These are phyloP conservation scores for Bombus waltoni DNA, from an alignment of 1,140 invertebrate species.

Conservation along the genomic window DNA sequence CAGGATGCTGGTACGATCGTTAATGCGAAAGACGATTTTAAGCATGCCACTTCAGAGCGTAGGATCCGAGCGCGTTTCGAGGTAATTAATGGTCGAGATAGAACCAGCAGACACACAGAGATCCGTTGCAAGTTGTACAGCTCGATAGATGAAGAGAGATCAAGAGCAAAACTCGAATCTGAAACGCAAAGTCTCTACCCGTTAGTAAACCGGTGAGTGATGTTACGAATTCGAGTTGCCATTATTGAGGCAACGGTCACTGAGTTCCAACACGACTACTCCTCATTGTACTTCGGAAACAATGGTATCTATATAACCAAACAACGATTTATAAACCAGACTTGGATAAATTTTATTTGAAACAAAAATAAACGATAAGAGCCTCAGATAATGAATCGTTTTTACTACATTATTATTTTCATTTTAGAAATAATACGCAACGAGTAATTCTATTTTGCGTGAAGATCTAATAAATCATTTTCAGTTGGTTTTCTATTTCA, in stretches of 20 bases:
- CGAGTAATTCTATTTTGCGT: too few species aligned
- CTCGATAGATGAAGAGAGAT: conserved; percentile 49
- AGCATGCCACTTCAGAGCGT: conserved; percentile 5
- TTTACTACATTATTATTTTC: neutral
- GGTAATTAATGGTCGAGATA: conserved; percentile 62
- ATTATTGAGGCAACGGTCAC: conserved; percentile 54
- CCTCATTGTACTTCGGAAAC: neutral
- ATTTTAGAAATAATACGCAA: neutral
- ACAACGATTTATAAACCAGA: neutral
- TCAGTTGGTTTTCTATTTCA: too few species aligned
- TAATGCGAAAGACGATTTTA: conserved; percentile 49
- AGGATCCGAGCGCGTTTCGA: conserved; percentile 33
- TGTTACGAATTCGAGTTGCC: conserved; percentile 51
- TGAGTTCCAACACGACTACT: too few species aligned
- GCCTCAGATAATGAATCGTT: neutral
- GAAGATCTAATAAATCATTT: too few species aligned
- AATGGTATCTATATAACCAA: neutral
- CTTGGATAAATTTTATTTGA: neutral
- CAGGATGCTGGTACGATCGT: conserved; percentile 8
- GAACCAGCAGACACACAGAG: conserved; percentile 24
- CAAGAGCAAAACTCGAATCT: conserved; percentile 22
- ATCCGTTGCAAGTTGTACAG: conserved; percentile 21
- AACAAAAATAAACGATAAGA: neutral
- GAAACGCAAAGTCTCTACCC: conserved; percentile 35
- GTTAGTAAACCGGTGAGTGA: neutral